phyloP scores from a whole-genome alignment of 2,113 vertebrate genomes.

The Cinclus mexicanus region DNA sequence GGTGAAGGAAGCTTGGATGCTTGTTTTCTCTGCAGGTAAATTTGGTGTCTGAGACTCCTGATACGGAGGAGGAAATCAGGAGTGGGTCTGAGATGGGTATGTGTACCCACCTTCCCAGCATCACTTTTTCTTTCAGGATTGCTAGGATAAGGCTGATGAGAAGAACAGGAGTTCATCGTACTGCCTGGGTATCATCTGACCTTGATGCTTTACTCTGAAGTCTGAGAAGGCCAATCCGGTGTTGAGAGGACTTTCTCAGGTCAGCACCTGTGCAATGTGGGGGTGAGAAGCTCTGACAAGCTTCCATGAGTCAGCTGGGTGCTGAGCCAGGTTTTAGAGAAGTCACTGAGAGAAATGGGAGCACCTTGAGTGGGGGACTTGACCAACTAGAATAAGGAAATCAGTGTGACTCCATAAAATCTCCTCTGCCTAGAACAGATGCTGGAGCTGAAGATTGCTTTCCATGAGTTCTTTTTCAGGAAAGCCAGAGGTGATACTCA shows the following conservation, averaged over 20 bases:
- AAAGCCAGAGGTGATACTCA: background rate
- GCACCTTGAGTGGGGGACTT: background rate
- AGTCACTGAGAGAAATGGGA: background rate
- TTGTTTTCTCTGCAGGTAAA: background rate
- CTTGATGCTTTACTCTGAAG: background rate
- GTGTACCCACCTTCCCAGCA: background rate
- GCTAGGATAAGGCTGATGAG: background rate
- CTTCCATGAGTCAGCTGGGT: background rate
- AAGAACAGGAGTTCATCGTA: background rate
- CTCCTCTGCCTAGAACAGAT: background rate
- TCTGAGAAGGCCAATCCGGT: background rate
- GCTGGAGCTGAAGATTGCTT: background rate
- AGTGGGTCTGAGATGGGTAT: background rate
- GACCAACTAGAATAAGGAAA: background rate
- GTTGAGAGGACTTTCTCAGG: background rate
- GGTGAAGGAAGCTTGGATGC: background rate
- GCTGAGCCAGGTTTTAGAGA: background rate
- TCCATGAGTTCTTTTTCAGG: background rate
- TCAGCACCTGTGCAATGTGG: background rate
- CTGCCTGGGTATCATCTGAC: background rate
- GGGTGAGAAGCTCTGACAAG: background rate
- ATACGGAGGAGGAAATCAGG: background rate
- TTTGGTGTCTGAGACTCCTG: background rate
- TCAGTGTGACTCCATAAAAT: background rate
- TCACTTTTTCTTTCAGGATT: background rate